Evolutionary conservation across 2,797 vertebrate genomes (phyloP), one percentile per base, ranked within the genome.

Genomic region (Microcaecilia unicolor): DNA sequence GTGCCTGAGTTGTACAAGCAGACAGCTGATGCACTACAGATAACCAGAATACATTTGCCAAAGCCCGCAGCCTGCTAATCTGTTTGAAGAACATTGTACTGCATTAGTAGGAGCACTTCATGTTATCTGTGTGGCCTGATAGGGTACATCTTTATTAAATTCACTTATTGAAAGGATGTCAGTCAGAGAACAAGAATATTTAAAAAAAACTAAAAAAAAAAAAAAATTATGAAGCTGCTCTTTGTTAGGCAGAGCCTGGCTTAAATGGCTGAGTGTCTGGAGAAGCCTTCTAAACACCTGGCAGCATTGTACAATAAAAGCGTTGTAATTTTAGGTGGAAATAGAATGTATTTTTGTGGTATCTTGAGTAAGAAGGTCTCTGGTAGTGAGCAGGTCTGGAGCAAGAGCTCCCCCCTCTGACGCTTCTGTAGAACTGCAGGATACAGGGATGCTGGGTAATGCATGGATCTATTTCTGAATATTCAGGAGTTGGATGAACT

Each of bases 81-180:
- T 85, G 77, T 85, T 92, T 89, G 85, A 89, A 88, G 77, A 80
- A 85, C 84, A 89, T 76, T 82, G 86, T 88, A 81, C 65, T 71
- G 84, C 79, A 86, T 91, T 91, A 89, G 82, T 79, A 84, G 76
- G 55, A 74, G 83, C 82, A 88, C 87, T 92, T 88, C 86, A 80
- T 76, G 84, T 91, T 91, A 93, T 91, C 86, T 83, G 85, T 61
- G 69, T 59, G 74, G 81, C 73, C 86, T 86, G 88, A 96, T 93
- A 93, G 93, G 85, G 83, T 87, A 90, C 87, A 89, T 91, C 90
- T 93, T 92, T 92, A 92, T 91, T 92, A 93, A 92, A 93, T 90
- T 89, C 83, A 72, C 78, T 78, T 81, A 85, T 78, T 86, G 83
- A 89, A 87, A 85, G 81, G 77, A 78, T 81, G 85, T 81, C 85